A percentile compares a stretch with the other conserved stretches of the same genome.
phyloP scores from a whole-genome alignment of 2,797 vertebrate genomes.

The Cirrhinus mrigala region DNA sequence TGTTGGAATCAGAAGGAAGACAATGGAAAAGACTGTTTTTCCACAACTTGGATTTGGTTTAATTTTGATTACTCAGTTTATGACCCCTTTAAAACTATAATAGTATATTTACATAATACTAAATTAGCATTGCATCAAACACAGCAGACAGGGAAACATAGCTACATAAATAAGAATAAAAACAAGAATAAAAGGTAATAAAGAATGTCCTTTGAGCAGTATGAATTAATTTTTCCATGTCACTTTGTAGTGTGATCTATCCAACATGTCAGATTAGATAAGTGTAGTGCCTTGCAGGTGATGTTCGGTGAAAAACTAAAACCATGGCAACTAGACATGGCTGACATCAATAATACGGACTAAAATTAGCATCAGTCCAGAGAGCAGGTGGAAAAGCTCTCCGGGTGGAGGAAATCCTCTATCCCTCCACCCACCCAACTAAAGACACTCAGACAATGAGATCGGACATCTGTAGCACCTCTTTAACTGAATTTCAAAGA shows the following conservation, averaged over 20 bases:
- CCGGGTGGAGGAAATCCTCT: conserved; percentile 20
- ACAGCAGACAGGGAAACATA: too few relatives aligned
- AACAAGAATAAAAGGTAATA: background rate
- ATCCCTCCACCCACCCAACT: conserved; percentile 8
- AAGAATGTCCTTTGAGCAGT: background rate
- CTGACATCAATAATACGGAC: conserved; percentile 65
- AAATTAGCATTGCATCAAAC: background rate
- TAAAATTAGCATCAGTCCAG: conserved; percentile 73
- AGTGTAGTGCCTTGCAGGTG: conserved; percentile 36
- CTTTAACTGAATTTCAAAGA: conserved; percentile 25
- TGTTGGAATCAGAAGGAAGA: too few relatives aligned
- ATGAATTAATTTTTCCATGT: background rate
- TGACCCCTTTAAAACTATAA: too few relatives aligned
- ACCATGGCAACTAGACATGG: conserved; percentile 74
- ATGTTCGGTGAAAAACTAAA: conserved; percentile 50
- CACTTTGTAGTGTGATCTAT: conserved; percentile 31
- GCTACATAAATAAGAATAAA: background rate
- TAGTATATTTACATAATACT: too few relatives aligned
- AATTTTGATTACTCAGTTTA: too few relatives aligned
- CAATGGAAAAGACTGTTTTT: too few relatives aligned
- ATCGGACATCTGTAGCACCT: conserved; percentile 8
- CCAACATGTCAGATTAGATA: conserved; percentile 5
- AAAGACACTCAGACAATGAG: conserved; percentile 18
- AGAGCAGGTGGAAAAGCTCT: conserved; percentile 67
- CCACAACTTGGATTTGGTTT: too few relatives aligned